Percentiles rank a stretch among this genome's conserved stretches.
phyloP scores from a whole-genome alignment of 2,888 invertebrate genomes.

The Isotomurus palustris region DNA sequence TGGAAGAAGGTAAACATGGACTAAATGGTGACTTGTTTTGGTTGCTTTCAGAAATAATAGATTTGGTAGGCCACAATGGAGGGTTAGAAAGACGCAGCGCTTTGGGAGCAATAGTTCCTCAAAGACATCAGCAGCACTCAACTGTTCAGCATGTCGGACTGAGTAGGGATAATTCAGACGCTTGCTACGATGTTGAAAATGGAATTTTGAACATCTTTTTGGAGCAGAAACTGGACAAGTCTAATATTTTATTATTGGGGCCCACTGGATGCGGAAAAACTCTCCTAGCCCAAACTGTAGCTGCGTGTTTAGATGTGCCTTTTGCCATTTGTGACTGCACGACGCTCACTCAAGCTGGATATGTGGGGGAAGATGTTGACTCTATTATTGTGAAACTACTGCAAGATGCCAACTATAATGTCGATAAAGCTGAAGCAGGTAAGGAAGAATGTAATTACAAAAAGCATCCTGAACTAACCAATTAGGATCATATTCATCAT shows the following conservation, averaged over 20 bases:
- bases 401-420: conserved; percentile 95
- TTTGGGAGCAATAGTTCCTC: no score
- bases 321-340: background rate
- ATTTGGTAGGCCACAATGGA: background rate
- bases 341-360: background rate
- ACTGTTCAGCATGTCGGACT: no score
- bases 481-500: conserved; percentile 1
- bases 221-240: background rate
- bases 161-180: background rate
- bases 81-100: no score
- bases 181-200: background rate
- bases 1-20: no score
- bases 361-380: background rate
- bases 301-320: background rate
- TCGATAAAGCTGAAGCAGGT: conserved; percentile 90
- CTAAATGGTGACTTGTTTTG: background rate
- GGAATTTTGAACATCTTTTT: background rate
- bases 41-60: background rate
- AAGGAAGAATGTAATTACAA: background rate
- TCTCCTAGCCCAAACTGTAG: background rate
- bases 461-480: background rate
- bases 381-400: conserved; percentile 49
- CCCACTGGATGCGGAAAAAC: background rate
- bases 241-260: background rate
- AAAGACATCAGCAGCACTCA: no score